Evolutionary conservation across 2,797 vertebrate species (phyloP), one percentile per base, ranked within the genome.

Genomic region (Tapirus indicus): DNA sequence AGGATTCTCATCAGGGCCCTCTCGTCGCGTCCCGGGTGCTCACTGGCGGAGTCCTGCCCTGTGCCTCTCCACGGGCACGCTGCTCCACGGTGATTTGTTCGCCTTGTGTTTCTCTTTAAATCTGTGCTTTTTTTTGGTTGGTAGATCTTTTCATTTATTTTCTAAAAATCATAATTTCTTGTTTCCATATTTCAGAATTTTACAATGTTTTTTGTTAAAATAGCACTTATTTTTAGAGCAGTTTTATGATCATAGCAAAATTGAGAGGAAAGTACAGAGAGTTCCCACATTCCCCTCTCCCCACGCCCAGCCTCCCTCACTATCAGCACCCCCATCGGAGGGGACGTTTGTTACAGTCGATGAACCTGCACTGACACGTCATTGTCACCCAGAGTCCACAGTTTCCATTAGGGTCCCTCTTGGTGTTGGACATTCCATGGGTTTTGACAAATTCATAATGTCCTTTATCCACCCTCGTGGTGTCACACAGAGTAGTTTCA

Each of bases 351-450:
- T 56, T 35, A 68, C 20, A 13, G 38, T 1, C 1, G 1, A 27
- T 11, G 16, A 27, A 3, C 25, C 5, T 8, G 2, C 5, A 2
- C 2, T 16, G 21, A 14, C n/a, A 29, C 2, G 6, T n/a, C 17
- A 3, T 9, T 16, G 1, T 32, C 29, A 44, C 72, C 71, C 29
- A 4, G 5, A 74, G 13, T 35, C n/a, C 54, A 5, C 12, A 18
- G 41, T 2, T 77, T 41, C 29, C 41, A 4, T 13, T 23, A 8
- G 35, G 78, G 21, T 6, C 62, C 17, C 11, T 66, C 60, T 49
- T 16, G 38, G 49, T 41, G n/a, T 23, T 9, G 60, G 7, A 14
- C 25, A 6, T 32, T 58, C 91, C 20, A 2, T 38, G 38, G 32
- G 72, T 18, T 74, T 60, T 9, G 32, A 75, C 74, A 60, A 56